A percentile compares a stretch with the other conserved stretches of the same genome.
Evolutionary conservation across 2,888 invertebrate genomes (phyloP).

Genomic region (Chymomyza procnemis): DNA sequence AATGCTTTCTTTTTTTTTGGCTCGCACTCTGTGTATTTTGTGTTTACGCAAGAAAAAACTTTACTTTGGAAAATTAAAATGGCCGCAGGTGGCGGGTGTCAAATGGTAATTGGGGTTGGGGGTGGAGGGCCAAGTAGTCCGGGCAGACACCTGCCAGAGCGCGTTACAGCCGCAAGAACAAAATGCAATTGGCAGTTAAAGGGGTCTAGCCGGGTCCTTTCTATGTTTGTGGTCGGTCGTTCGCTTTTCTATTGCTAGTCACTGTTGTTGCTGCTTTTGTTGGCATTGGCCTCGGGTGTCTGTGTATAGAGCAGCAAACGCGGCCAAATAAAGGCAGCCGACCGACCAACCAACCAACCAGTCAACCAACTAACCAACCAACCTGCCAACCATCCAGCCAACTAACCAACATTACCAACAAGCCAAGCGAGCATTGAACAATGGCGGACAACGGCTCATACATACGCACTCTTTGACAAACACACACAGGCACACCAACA

Average conservation of each 20-base stretch:
- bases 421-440: neutral
- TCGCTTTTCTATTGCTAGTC: neutral
- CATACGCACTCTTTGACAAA: neutral
- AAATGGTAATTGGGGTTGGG: slow-evolving; percentile 20
- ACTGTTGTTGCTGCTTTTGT: neutral
- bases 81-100: slow-evolving; percentile 64
- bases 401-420: neutral
- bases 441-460: neutral
- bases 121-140: neutral
- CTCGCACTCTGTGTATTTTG: slow-evolving; percentile 27
- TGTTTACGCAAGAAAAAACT: slow-evolving; percentile 62
- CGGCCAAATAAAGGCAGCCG: neutral
- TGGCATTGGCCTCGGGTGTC: neutral
- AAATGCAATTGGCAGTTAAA: neutral
- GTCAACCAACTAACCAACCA: neutral
- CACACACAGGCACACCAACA: neutral
- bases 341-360: neutral
- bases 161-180: neutral
- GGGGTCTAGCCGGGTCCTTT: neutral
- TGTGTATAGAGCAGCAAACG: neutral
- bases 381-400: neutral
- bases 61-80: slow-evolving; percentile 72
- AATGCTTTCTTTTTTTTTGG: too few relatives aligned
- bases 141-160: neutral
- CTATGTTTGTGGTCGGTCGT: neutral